Evolutionary conservation across 1,140 invertebrate genomes (phyloP).

Genomic region (Hycleus phaleratus): DNA sequence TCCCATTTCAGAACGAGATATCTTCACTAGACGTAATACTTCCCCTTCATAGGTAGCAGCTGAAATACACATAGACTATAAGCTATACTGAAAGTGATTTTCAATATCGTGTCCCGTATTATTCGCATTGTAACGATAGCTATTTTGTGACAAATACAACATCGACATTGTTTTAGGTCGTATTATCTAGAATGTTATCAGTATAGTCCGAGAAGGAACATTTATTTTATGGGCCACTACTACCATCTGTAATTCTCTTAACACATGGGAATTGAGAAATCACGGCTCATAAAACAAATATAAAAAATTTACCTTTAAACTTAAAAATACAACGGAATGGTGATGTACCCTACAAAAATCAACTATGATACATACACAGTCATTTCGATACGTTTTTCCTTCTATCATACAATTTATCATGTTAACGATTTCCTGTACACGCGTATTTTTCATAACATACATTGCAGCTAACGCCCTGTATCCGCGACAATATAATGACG

Average conservation of each 20-base stretch:
- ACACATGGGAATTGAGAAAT: conserved; percentile 19
- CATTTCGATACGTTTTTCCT: conserved; percentile 16
- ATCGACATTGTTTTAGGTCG: conserved; percentile 15
- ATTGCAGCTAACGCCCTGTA: neutral
- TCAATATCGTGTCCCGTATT: conserved; percentile 9
- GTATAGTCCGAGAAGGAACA: conserved; percentile 5
- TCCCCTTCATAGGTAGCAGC: conserved; percentile 65
- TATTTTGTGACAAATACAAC: conserved; percentile 8
- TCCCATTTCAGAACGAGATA: conserved; percentile 76
- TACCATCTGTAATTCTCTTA: conserved; percentile 18
- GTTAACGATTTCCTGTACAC: conserved; percentile 23
- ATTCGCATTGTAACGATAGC: too few relatives aligned
- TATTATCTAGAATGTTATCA: conserved; percentile 6
- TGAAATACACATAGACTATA: conserved; percentile 39
- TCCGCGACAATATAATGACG: too few relatives aligned
- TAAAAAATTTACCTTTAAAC: conserved; percentile 19
- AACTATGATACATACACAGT: conserved; percentile 19
- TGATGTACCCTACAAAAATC: conserved; percentile 5
- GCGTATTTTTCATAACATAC: conserved; percentile 20
- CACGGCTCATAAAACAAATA: conserved; percentile 20
- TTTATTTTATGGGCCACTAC: conserved; percentile 13
- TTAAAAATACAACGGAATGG: conserved; percentile 1
- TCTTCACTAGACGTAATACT: conserved; percentile 67
- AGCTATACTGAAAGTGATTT: conserved; percentile 8
- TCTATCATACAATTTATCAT: conserved; percentile 17